phyloP scores from a whole-genome alignment of 2,113 vertebrate genomes.

The Oplegnathus fasciatus region DNA sequence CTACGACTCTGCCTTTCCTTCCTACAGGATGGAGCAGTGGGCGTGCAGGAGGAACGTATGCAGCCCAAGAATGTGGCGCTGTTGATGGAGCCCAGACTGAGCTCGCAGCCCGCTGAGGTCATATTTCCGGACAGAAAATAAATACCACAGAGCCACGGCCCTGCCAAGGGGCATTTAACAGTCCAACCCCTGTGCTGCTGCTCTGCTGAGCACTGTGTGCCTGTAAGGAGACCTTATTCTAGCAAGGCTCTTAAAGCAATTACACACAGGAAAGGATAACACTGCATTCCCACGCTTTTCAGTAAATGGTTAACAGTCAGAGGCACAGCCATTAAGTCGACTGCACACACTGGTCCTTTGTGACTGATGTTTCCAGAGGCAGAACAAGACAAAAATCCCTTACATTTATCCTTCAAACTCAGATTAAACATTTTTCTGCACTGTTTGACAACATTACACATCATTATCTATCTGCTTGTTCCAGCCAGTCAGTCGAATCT shows the following conservation, averaged over 20 bases:
- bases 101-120: slow-evolving; percentile 67
- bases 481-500: background rate
- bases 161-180: slow-evolving; percentile 65
- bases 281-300: slow-evolving; percentile 63
- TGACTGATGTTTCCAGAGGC: slow-evolving; percentile 42
- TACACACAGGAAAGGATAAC: slow-evolving; percentile 79
- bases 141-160: slow-evolving; percentile 62
- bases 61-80: slow-evolving; percentile 64
- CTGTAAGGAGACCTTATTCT: slow-evolving; percentile 65
- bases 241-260: slow-evolving; percentile 69
- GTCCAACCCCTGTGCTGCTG: slow-evolving; percentile 47
- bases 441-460: background rate
- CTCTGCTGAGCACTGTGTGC: slow-evolving; percentile 16
- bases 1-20: slow-evolving; percentile 74
- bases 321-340: slow-evolving; percentile 16
- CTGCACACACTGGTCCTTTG: slow-evolving; percentile 67
- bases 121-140: slow-evolving; percentile 79
- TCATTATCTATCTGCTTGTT: background rate
- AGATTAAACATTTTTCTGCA: background rate
- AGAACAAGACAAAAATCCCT: slow-evolving; percentile 26
- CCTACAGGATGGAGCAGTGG: slow-evolving; percentile 63
- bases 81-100: slow-evolving; percentile 68
- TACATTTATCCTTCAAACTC: background rate
- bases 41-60: slow-evolving; percentile 26
- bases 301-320: slow-evolving; percentile 65